phyloP scores from a whole-genome alignment of 2,888 invertebrate species.

The Calameuta pallipes region DNA sequence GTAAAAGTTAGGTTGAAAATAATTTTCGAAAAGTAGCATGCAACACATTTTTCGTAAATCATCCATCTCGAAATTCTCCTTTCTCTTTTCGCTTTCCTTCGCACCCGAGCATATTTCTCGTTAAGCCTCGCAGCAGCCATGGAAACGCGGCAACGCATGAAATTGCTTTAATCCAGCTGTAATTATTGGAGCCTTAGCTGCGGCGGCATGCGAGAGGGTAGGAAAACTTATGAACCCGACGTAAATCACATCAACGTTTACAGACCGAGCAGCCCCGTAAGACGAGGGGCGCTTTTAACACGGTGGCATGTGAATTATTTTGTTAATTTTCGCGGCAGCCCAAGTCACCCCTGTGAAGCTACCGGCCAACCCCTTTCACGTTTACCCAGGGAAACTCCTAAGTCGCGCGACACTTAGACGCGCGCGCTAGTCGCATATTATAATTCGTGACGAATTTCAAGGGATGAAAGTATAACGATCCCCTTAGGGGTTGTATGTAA shows the following conservation, averaged over 20 bases:
- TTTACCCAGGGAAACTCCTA: neutral
- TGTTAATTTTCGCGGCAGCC: slow-evolving; percentile 35
- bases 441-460: neutral
- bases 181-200: slow-evolving; percentile 27
- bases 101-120: neutral
- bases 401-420: neutral
- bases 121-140: neutral
- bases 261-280: slow-evolving; percentile 5
- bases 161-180: slow-evolving; percentile 29
- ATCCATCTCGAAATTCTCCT: neutral
- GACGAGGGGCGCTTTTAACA: slow-evolving; percentile 14
- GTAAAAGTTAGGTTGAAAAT: neutral
- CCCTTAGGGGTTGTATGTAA: neutral
- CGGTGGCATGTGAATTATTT: slow-evolving; percentile 43
- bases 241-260: slow-evolving; percentile 2
- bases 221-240: slow-evolving; percentile 6
- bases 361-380: neutral
- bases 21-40: neutral
- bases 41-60: neutral
- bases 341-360: slow-evolving; percentile 6
- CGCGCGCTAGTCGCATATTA: neutral
- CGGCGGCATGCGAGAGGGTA: slow-evolving; percentile 21
- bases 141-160: slow-evolving; percentile 18
- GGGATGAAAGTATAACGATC: slow-evolving; percentile 18
- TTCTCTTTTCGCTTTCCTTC: neutral